phyloP scores from a whole-genome alignment of 2,113 vertebrate genomes.

The Dendropsophus ebraccatus region DNA sequence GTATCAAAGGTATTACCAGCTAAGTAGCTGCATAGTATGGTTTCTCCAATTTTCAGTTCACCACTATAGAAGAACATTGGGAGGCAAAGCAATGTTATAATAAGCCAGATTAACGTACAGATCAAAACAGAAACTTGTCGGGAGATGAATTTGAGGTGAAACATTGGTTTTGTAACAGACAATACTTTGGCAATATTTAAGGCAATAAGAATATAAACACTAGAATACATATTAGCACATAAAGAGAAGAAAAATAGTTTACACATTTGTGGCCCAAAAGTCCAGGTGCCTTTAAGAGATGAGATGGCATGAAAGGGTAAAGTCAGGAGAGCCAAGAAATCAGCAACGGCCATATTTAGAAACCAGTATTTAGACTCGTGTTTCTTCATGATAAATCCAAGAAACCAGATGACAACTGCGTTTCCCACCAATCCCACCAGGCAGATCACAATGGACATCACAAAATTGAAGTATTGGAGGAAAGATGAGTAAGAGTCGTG shows the following conservation, averaged over 20 bases:
- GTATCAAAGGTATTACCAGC: neutral
- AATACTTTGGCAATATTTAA: slow-evolving; percentile 31
- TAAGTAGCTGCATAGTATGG: neutral
- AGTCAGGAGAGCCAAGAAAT: neutral
- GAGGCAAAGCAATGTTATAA: neutral
- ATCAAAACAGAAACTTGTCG: neutral
- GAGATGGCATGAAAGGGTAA: slow-evolving; percentile 5
- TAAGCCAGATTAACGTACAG: slow-evolving; percentile 14
- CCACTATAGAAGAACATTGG: neutral
- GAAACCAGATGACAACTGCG: no score
- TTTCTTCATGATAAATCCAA: no score
- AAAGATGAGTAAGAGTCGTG: no score
- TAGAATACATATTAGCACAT: neutral
- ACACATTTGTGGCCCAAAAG: neutral
- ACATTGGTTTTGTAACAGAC: slow-evolving; percentile 30
- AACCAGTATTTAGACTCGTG: no score
- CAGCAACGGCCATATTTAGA: no score
- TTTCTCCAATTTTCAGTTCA: neutral
- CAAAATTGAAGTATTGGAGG: no score
- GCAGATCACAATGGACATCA: no score
- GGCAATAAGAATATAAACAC: slow-evolving; percentile 23
- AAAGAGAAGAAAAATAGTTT: slow-evolving; percentile 20
- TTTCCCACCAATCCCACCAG: no score
- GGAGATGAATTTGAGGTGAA: slow-evolving; percentile 16
- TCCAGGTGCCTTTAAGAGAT: neutral